Evolutionary conservation across 2,113 vertebrate genomes (phyloP).

Genomic region (Calonectris borealis): DNA sequence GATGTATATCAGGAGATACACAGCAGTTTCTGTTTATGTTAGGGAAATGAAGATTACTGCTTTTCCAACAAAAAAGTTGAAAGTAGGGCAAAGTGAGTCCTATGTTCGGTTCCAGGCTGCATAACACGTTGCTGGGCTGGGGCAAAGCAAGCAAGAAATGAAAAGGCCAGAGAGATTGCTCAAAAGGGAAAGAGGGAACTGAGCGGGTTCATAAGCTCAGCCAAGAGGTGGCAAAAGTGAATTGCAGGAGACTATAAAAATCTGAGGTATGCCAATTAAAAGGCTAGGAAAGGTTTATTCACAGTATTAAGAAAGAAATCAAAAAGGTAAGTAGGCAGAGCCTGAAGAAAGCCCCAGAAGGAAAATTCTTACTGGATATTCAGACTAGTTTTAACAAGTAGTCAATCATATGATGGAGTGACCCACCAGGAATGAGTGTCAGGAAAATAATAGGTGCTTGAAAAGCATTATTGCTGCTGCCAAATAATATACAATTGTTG

Average conservation of each 20-base stretch:
- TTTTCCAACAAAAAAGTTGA: background rate
- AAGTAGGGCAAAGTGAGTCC: background rate
- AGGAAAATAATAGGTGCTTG: background rate
- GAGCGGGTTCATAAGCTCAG: background rate
- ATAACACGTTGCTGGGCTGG: background rate
- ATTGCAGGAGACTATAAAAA: background rate
- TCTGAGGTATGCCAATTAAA: background rate
- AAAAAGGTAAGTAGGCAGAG: background rate
- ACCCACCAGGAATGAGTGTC: background rate
- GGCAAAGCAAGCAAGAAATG: background rate
- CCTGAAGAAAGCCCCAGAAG: background rate
- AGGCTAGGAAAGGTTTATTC: constrained; percentile 5
- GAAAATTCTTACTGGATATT: background rate
- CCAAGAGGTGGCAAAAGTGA: background rate
- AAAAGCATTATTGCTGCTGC: background rate
- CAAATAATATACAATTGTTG: background rate
- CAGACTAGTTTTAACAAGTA: background rate
- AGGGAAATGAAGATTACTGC: background rate
- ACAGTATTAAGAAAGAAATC: background rate
- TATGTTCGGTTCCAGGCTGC: background rate
- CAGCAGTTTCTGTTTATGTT: background rate
- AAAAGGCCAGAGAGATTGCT: background rate
- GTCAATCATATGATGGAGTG: background rate
- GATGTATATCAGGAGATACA: background rate
- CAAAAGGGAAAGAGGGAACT: background rate